Base-by-base conservation (phyloP, 2,113 vertebrate genomes). In the Stictonetta naevosa region DNA sequence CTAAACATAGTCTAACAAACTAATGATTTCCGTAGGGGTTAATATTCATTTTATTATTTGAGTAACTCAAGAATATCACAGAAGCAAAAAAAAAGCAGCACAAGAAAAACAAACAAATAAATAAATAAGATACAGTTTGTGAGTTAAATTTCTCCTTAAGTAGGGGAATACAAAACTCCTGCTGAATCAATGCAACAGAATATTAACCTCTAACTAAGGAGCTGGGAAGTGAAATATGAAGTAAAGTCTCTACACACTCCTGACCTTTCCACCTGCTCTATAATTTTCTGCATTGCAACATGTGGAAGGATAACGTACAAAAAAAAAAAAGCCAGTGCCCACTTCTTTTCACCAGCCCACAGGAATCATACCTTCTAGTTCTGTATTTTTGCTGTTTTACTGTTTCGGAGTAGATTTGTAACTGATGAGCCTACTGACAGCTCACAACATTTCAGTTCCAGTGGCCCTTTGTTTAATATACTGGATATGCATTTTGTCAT, bases 81-180 rank as follows among this genome's bases (percentile, higher is more conserved):
- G 74, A 87, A 84, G 58, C 0, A 2, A 92, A 63, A 48, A 63
- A 48, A 48, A 53, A 83, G 68, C 3, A 82, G n/a, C 53, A 58
- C 62, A 36, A 62, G 44, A 74, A 62, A 97, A 96, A 95, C 44
- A 96, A 86, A 93, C 46, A 96, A 86, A 93, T 36, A 56, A 63
- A 79, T 69, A 80, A 85, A 38, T 29, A 63, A 63, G 21, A 36
- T 34, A 36, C 4, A 8, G 33, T 87, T 93, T 75, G 38, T 3
- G 7, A 91, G n/a, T 53, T 79, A 84, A 78, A 75, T 79, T 84
- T 94, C 58, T 92, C 38, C 68, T 58, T 44, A 26, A 94, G 48
- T 53, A 83, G 12, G 3, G 19, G 44, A 93, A 93, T 76, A 31
- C 64, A 92, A 86, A 92, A 76, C 48, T 75, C 55, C 22, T 53